phyloP scores from a whole-genome alignment of 92 coral and sea anemone genomes.

The Virgularia gustaviana region DNA sequence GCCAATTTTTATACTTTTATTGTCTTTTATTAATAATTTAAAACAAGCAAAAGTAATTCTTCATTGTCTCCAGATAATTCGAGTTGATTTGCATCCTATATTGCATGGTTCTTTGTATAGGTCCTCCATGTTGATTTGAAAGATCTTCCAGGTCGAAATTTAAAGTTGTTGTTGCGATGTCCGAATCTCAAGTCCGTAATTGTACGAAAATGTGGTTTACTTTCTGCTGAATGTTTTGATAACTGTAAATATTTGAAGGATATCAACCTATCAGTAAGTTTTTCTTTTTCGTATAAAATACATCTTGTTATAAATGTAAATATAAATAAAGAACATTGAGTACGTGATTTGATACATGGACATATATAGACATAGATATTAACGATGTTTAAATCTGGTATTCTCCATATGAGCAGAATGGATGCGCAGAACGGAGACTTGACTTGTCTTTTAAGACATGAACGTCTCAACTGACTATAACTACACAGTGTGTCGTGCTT shows the following conservation, averaged over 20 bases:
- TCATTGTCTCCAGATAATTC: background rate
- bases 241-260: conserved; percentile 70
- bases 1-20: too few relatives aligned
- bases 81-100: background rate
- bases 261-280: conserved; percentile 62
- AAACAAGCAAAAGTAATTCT: conserved; percentile 3
- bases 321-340: too few relatives aligned
- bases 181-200: conserved; percentile 61
- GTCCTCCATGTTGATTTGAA: conserved; percentile 24
- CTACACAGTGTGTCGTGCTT: too few relatives aligned
- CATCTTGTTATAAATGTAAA: background rate
- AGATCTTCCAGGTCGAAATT: conserved; percentile 59
- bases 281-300: background rate
- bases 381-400: too few relatives aligned
- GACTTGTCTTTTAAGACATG: too few relatives aligned
- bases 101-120: conserved; percentile 7
- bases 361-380: too few relatives aligned
- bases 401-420: too few relatives aligned
- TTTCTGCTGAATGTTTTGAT: conserved; percentile 84
- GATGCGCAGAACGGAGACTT: too few relatives aligned
- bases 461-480: too few relatives aligned
- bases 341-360: too few relatives aligned
- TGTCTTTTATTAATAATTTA: too few relatives aligned
- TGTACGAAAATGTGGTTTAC: conserved; percentile 70
- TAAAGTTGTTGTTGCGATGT: conserved; percentile 68